Evolutionary conservation across 2,113 vertebrate genomes (phyloP).

Genomic region (Probosciger aterrimus): DNA sequence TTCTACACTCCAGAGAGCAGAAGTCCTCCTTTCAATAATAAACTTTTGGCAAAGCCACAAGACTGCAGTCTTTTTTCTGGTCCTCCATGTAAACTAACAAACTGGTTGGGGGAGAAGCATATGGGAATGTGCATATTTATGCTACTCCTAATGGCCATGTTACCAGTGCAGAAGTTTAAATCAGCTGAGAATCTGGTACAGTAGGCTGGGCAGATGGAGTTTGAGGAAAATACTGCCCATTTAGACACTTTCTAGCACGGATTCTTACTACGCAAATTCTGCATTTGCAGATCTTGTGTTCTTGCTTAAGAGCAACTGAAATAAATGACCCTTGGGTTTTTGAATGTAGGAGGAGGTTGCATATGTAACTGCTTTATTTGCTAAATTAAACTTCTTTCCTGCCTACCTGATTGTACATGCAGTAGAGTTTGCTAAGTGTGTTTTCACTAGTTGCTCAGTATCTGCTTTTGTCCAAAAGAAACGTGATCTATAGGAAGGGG

Average conservation of each 20-base stretch:
- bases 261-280: neutral
- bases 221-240: neutral
- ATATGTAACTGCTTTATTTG: neutral
- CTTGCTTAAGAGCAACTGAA: neutral
- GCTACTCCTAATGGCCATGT: neutral
- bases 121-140: neutral
- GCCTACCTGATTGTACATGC: neutral
- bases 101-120: neutral
- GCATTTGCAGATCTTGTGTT: neutral
- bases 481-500: neutral
- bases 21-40: neutral
- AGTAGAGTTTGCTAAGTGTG: neutral
- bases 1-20: neutral
- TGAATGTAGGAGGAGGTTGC: neutral
- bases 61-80: neutral
- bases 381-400: neutral
- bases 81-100: neutral
- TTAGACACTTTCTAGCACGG: neutral
- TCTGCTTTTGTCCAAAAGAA: neutral
- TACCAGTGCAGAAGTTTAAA: neutral
- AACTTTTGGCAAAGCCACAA: neutral
- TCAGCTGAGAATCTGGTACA: neutral
- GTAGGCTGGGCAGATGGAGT: neutral
- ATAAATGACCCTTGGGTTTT: neutral
- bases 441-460: neutral